phyloP scores from a whole-genome alignment of 2,113 vertebrate species.

The Cyprinodon variegatus region DNA sequence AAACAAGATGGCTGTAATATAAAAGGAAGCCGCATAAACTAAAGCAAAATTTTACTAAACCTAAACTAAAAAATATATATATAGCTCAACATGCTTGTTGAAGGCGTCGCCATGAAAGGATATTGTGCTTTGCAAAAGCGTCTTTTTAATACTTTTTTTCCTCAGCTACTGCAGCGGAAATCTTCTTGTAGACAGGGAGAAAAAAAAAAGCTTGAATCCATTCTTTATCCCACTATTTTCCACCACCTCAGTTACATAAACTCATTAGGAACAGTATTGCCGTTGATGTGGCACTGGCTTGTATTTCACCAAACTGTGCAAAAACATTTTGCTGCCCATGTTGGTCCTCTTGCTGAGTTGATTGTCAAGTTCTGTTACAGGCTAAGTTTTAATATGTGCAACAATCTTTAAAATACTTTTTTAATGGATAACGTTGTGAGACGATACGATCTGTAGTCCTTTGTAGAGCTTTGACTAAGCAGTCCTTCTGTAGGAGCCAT shows the following conservation, averaged over 20 bases:
- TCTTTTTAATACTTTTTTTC: constrained; percentile 31
- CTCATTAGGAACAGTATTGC: constrained; percentile 59
- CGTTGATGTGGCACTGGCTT: constrained; percentile 67
- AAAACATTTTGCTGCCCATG: constrained; percentile 28
- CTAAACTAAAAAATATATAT: constrained; percentile 24
- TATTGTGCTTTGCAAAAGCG: constrained; percentile 51
- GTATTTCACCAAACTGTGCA: constrained; percentile 49
- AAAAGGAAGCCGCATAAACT: constrained; percentile 26
- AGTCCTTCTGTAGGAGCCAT: constrained; percentile 35
- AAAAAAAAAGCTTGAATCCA: constrained; percentile 28
- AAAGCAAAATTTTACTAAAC: constrained; percentile 1
- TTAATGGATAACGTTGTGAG: constrained; percentile 35
- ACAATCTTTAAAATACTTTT: constrained; percentile 38
- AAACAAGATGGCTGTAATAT: constrained; percentile 29
- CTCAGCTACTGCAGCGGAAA: constrained; percentile 36
- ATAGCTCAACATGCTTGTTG: constrained; percentile 25
- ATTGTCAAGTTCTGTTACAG: constrained; percentile 76
- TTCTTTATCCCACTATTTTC: constrained; percentile 33
- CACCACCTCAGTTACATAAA: constrained; percentile 46
- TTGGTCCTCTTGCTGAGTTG: constrained; percentile 60
- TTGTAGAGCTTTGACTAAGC: constrained; percentile 59
- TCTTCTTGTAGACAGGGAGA: constrained; percentile 13
- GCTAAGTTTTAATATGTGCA: constrained; percentile 69
- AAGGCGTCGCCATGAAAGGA: constrained; percentile 31
- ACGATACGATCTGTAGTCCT: constrained; percentile 46